phyloP scores from a whole-genome alignment of 2,797 vertebrate genomes.

The Xiphophorus birchmanni region DNA sequence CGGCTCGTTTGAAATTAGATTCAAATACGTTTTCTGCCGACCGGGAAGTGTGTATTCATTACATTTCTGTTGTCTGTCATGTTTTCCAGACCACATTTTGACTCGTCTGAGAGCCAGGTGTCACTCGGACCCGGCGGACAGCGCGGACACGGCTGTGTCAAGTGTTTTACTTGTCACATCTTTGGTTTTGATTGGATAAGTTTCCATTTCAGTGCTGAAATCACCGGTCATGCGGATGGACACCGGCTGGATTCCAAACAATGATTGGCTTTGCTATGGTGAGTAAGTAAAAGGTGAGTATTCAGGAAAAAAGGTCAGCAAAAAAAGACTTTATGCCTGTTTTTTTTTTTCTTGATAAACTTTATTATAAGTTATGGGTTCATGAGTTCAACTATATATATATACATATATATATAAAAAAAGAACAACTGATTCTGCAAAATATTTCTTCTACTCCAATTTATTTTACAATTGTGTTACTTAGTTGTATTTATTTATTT shows the following conservation, averaged over 20 bases:
- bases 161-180: slow-evolving; percentile 31
- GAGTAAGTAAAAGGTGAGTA: neutral
- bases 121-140: slow-evolving; percentile 40
- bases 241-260: slow-evolving; percentile 45
- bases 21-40: slow-evolving; percentile 54
- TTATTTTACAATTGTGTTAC: too few relatives aligned
- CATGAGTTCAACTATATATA: too few relatives aligned
- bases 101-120: slow-evolving; percentile 24
- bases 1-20: slow-evolving; percentile 61
- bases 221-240: slow-evolving; percentile 51
- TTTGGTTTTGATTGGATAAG: slow-evolving; percentile 42
- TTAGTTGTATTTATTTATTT: too few relatives aligned
- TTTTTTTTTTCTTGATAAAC: neutral
- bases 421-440: too few relatives aligned
- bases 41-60: slow-evolving; percentile 62
- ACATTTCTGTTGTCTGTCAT: slow-evolving; percentile 30
- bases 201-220: slow-evolving; percentile 37
- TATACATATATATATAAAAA: too few relatives aligned
- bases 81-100: slow-evolving; percentile 33
- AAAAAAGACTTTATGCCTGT: neutral
- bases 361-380: neutral
- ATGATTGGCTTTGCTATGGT: neutral
- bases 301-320: neutral
- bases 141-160: slow-evolving; percentile 43
- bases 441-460: too few relatives aligned